A percentile compares a stretch with the other conserved stretches of the same genome.
Evolutionary conservation across 1,140 invertebrate species (phyloP).

Genomic region (Apis mellifera): DNA sequence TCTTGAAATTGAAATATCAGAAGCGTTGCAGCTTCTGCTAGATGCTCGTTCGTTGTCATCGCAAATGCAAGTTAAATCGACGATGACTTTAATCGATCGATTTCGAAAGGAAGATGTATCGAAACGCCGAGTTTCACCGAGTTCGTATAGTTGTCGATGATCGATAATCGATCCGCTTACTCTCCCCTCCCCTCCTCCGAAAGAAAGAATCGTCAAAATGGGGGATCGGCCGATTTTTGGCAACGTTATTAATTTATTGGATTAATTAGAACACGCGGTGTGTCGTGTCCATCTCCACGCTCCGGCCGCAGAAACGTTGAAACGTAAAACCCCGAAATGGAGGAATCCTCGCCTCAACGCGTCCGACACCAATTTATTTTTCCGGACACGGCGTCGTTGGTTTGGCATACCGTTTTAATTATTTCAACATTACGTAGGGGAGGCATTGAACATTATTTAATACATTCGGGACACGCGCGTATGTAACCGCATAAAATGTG

Average conservation of each 20-base stretch:
- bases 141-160: no score
- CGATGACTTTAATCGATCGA: conserved; percentile 43
- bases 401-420: conserved; percentile 45
- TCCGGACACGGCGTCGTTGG: not conserved
- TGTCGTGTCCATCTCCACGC: no score
- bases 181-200: not conserved
- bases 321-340: not conserved
- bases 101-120: conserved; percentile 14
- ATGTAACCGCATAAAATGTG: conserved; percentile 52
- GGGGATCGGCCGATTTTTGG: not conserved
- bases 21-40: conserved; percentile 25
- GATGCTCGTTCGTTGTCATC: conserved; percentile 37
- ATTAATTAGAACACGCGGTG: conserved; percentile 20
- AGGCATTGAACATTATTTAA: conserved; percentile 50
- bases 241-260: conserved; percentile 15
- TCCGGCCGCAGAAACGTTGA: not conserved
- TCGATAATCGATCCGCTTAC: not conserved
- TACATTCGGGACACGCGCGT: conserved; percentile 18
- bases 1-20: conserved; percentile 39
- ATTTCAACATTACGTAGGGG: conserved; percentile 52
- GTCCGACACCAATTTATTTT: not conserved
- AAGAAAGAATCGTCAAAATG: conserved; percentile 3
- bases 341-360: not conserved
- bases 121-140: no score
- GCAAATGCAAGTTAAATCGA: no score